Percentiles rank a stretch among this genome's conserved stretches.
Evolutionary conservation across 2,888 invertebrate species (phyloP).

Genomic region (Drosophila limbata): DNA sequence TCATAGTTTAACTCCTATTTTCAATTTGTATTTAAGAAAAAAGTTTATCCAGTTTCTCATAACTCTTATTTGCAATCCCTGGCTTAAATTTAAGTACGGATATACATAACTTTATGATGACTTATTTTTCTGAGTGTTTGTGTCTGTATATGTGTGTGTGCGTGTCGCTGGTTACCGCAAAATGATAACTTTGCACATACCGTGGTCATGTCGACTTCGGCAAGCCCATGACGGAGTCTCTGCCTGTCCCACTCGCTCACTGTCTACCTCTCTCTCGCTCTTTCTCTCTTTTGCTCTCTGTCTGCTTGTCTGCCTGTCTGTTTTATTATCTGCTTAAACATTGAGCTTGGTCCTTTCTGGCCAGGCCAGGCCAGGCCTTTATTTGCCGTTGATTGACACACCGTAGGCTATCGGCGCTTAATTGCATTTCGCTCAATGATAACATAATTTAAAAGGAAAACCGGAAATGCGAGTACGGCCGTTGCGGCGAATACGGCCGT

Average conservation of each 20-base stretch:
- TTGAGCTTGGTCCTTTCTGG: slow-evolving; percentile 47
- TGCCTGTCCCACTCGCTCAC: background rate
- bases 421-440: slow-evolving; percentile 83
- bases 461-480: slow-evolving; percentile 58
- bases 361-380: slow-evolving; percentile 34
- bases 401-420: slow-evolving; percentile 82
- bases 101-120: too few relatives aligned
- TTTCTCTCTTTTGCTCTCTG: background rate
- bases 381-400: slow-evolving; percentile 79
- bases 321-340: slow-evolving; percentile 69
- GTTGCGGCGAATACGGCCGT: slow-evolving; percentile 8
- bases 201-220: slow-evolving; percentile 45
- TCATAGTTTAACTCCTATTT: too few relatives aligned
- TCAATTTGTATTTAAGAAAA: too few relatives aligned
- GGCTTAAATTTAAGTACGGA: too few relatives aligned
- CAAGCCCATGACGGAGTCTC: background rate
- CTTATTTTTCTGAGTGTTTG: slow-evolving; percentile 6
- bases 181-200: slow-evolving; percentile 73
- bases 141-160: slow-evolving; percentile 23
- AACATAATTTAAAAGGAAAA: slow-evolving; percentile 75
- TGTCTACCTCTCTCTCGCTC: background rate
- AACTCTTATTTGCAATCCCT: too few relatives aligned
- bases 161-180: slow-evolving; percentile 67
- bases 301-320: slow-evolving; percentile 32
- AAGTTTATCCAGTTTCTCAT: too few relatives aligned